These are phyloP conservation scores for Discoglossus pictus DNA, from an alignment of 2,797 vertebrate genomes.

Conservation along the genomic window DNA sequence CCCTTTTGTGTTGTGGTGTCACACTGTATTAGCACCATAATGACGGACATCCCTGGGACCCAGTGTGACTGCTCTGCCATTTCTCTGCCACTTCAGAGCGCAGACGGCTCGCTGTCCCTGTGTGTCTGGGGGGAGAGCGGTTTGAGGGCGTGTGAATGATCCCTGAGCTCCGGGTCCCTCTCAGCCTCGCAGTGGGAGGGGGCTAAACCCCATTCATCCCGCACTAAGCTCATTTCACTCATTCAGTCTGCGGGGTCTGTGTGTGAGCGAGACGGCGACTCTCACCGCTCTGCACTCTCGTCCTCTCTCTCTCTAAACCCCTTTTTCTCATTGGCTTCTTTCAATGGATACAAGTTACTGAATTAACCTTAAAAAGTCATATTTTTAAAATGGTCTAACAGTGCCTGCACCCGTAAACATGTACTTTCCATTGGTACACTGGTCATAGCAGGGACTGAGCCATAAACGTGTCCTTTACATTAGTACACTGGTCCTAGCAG, in stretches of 20 bases:
- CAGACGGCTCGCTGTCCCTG: slow-evolving; percentile 72
- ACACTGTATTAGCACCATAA: slow-evolving; percentile 93
- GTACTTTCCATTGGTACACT: no score
- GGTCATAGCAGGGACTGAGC: no score
- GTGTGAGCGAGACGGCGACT: slow-evolving; percentile 41
- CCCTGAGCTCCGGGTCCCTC: slow-evolving; percentile 67
- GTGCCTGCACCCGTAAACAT: no score
- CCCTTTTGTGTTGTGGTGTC: slow-evolving; percentile 96
- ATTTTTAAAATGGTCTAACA: no score
- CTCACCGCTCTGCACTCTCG: slow-evolving; percentile 64
- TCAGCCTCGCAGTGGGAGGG: slow-evolving; percentile 94
- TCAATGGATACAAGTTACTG: no score
- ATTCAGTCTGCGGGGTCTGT: slow-evolving; percentile 33
- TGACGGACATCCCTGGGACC: slow-evolving; percentile 73
- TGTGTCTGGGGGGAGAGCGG: slow-evolving; percentile 62
- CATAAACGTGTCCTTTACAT: no score
- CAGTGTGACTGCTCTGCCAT: slow-evolving; percentile 83
- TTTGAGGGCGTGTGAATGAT: slow-evolving; percentile 97
- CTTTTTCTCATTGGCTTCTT: background rate
- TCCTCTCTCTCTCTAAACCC: slow-evolving; percentile 56
- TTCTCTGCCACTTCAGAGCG: slow-evolving; percentile 76
- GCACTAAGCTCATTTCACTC: slow-evolving; percentile 49
- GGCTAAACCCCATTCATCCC: slow-evolving; percentile 81
- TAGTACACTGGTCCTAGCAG: no score
- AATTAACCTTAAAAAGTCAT: no score